Percentiles rank a stretch among this genome's conserved stretches.
These are phyloP conservation scores for Mandrillus leucophaeus DNA, from an alignment of 2,113 vertebrate genomes.

Conservation along the genomic window DNA sequence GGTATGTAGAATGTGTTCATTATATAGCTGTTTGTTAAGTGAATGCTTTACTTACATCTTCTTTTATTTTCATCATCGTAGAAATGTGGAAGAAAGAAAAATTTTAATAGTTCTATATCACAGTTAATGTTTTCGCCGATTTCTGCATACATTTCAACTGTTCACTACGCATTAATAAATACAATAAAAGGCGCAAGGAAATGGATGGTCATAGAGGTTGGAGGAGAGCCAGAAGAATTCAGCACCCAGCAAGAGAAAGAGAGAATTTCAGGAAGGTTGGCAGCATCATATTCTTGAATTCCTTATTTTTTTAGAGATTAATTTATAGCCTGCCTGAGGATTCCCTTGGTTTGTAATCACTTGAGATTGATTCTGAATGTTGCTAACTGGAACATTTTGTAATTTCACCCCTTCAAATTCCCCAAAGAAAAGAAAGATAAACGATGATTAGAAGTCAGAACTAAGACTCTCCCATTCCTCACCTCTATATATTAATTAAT, in stretches of 20 bases:
- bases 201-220: not conserved
- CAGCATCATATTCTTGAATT: not conserved
- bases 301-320: not conserved
- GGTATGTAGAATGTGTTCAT: not conserved
- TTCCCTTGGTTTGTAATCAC: not conserved
- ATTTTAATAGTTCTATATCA: not conserved
- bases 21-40: not conserved
- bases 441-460: not conserved
- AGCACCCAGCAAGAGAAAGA: not conserved
- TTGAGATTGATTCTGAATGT: not conserved
- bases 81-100: not conserved
- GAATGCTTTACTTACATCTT: not conserved
- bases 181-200: not conserved
- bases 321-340: not conserved
- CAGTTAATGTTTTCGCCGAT: not conserved
- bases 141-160: not conserved
- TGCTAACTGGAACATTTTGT: not conserved
- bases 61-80: not conserved
- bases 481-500: not conserved
- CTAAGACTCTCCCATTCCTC: not conserved
- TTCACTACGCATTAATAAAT: not conserved
- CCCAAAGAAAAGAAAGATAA: not conserved
- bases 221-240: not conserved
- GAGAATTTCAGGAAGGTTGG: not conserved
- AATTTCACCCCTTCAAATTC: not conserved